Base-by-base conservation (phyloP, 2,888 invertebrate genomes). In the Cerceris rybyensis region DNA sequence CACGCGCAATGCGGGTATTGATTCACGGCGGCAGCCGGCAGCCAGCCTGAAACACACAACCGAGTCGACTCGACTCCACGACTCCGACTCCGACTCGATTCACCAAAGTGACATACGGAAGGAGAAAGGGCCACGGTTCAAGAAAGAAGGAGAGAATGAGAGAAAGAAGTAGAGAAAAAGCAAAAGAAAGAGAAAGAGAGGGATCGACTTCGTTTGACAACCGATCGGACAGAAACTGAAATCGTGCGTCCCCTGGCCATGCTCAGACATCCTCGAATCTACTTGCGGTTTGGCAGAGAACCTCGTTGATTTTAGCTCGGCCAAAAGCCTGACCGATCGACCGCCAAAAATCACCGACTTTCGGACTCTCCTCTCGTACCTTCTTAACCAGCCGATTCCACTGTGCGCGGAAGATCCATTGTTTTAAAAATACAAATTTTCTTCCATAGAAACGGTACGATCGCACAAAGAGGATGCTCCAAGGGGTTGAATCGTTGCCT, bases 11-110 rank as follows among this genome's bases (percentile, higher is more conserved):
- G 92, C 91, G 92, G 92, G 91, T 92, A 92, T 92, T 92, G 92
- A 92, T 91, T 93, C 93, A 93, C 91, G 90, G 89, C 87, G 90
- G 93, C 92, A 93, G 92, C 93, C 93, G 93, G 93, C 92, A 93
- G 92, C 93, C 93, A 94, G 93, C 93, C 93, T 78, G 86, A 86
- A 82, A 85, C 85, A 85, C 83, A 85, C 81, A 93, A 93, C 90
- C 91, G 91, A 92, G 93, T 93, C 93, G 92, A 92, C 92, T 89
- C 87, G 86, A 88, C 84, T 81, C 78, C 81, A 16, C 73, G 82
- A 83, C 75, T 84, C 82, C 60, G 61, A 49, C 65, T 66, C 50
- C 73, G 77, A 83, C 86, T 85, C 84, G 86, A 87, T 84, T 88
- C 83, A 70, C 65, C 63, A 61, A 66, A 43, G 69, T 52, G 66